Base-by-base conservation (phyloP, 2,113 vertebrate genomes). In the Girardinichthys multiradiatus region DNA sequence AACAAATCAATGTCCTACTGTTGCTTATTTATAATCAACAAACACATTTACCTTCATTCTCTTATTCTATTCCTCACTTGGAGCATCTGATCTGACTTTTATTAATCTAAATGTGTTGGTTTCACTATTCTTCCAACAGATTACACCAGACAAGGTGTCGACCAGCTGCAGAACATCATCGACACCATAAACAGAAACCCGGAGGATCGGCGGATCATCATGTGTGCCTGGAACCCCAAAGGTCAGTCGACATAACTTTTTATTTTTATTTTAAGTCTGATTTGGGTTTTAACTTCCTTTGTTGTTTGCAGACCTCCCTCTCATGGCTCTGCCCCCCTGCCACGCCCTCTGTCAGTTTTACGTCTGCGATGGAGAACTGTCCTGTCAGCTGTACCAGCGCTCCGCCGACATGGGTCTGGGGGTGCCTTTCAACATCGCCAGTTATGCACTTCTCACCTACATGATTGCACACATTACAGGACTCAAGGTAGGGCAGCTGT, bases 321-420 rank as follows among this genome's bases (percentile, higher is more conserved):
- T 87, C 74, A 99, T 99, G 98, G 98, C 96, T 4, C 88, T 99
- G 77, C 98, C 98, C 12, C 98, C 98, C 0, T 99, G 98, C 82
- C 98, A 99, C 10, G 95, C 96, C 59, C 94, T 99, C 45, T 98
- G 97, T 84, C 98, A 99, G 92, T 99, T 99, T 91, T 98, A 98
- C 2, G 96, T 98, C 74, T 87, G 93, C 0, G 93, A 97, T 0
- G 96, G 96, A 2, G 97, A 99, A 93, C 77, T 99, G 70, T 99
- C 98, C 0, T 99, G 98, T 82, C 98, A 99, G 86, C 92, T 99
- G 57, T 99, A 99, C 88, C 98, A 99, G 91, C 93, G 98, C 63
- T 99, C 98, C 0, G 97, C 95, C 64, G 98, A 99, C 72, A 99
- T 99, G 95, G 98, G 98, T 14, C 94, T 99, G 8, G 98, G 98